phyloP scores from a whole-genome alignment of 2,113 vertebrate species.

The Alethe castanea region DNA sequence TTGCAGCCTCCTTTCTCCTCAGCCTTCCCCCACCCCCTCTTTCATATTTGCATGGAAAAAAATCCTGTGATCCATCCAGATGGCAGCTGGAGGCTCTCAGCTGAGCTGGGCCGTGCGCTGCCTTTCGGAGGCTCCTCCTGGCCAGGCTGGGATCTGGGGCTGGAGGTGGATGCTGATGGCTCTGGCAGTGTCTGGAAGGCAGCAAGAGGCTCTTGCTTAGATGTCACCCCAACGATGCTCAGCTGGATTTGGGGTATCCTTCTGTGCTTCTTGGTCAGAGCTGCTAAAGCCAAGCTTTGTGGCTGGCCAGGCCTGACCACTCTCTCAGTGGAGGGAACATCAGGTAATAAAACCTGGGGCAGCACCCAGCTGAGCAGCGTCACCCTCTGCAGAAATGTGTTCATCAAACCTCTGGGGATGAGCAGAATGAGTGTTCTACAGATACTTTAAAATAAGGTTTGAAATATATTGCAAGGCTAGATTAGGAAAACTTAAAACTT shows the following conservation, averaged over 20 bases:
- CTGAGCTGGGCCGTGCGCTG: not conserved
- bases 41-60: not conserved
- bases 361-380: rapidly evolving
- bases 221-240: rapidly evolving
- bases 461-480: rapidly evolving
- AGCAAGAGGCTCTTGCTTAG: not conserved
- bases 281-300: not conserved
- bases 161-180: not conserved
- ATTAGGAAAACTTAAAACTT: not conserved
- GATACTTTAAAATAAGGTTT: not conserved
- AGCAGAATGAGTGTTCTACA: not conserved
- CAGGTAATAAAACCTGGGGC: rapidly evolving
- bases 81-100: conserved; percentile 47
- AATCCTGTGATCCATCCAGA: conserved; percentile 34
- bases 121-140: not conserved
- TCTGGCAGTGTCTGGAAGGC: not conserved
- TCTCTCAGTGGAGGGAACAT: not conserved
- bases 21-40: conserved; percentile 29
- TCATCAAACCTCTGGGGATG: not conserved
- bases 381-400: rapidly evolving
- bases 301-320: not conserved
- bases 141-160: not conserved
- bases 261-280: not conserved
- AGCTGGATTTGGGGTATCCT: not conserved
- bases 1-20: conserved; percentile 34